Base-by-base conservation (phyloP, 2,113 vertebrate genomes). In the Malurus melanocephalus region DNA sequence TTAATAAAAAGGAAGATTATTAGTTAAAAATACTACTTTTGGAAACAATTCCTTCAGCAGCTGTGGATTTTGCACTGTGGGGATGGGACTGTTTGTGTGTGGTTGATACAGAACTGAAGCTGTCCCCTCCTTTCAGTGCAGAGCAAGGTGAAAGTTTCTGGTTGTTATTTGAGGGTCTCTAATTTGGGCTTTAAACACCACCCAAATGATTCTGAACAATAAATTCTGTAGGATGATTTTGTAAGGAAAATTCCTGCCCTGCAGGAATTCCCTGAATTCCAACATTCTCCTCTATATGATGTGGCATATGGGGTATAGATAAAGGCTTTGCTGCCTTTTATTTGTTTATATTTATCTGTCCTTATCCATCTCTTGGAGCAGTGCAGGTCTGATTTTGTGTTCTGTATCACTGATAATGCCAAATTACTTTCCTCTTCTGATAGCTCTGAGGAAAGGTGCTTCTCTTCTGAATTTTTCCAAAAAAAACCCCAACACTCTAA, bases 261-360 rank as follows among this genome's bases (percentile, higher is more conserved):
- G 10, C 23, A 69, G 82, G n/a, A 74, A n/a, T 13, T 24, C 46
- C 38, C 48, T 49, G 22, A 40, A 2, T 23, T 80, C 51, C 60
- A 40, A 0, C 14, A 5, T 6, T 0, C 32, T 30, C 17, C 21
- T 17, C 10, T 48, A 0, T 16, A 6, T 21, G 33, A 18, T 1
- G 2, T n/a, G 28, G 42, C 28, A 12, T 2, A 3, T 4, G 19
- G 46, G 32, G 9, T 10, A 1, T 8, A 26, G 13, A 17, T 46
- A 22, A 42, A 42, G 51, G 28, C 19, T 69, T 11, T 38, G 11
- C 40, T 72, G n/a, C n/a, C 13, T 56, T 83, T 56, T 19, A 13
- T 18, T 80, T 66, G 27, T 22, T 79, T 27, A 4, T 40, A 16
- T 82, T 62, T n/a, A 26, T 38, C 10, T 35, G 4, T 18, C 57